Evolutionary conservation across 2,113 vertebrate genomes (phyloP).

Genomic region (Leiothrix lutea): DNA sequence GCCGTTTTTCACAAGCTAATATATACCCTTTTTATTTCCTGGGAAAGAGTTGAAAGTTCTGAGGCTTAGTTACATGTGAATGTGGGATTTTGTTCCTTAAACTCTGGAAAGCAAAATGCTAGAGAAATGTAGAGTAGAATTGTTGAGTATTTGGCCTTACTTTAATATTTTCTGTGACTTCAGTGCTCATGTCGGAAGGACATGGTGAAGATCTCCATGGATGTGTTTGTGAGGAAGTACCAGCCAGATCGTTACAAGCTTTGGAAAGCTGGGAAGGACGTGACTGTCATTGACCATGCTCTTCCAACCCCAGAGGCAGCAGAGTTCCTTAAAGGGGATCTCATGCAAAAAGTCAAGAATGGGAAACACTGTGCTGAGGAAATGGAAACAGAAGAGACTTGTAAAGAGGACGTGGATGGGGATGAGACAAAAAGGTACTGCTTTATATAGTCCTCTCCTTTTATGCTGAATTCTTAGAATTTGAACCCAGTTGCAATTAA

Average conservation of each 20-base stretch:
- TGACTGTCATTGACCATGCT: slow-evolving; percentile 85
- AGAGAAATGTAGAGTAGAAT: neutral
- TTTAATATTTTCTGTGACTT: neutral
- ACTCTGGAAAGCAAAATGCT: neutral
- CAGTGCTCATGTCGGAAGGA: slow-evolving; percentile 97
- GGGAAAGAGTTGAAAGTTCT: neutral
- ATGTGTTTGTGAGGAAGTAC: slow-evolving; percentile 93
- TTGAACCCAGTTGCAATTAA: neutral
- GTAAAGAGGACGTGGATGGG: slow-evolving; percentile 8
- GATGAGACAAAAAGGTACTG: slow-evolving; percentile 69
- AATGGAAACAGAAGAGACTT: slow-evolving; percentile 25
- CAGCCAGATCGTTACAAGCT: slow-evolving; percentile 94
- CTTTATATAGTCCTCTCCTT: neutral
- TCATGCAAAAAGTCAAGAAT: slow-evolving; percentile 59
- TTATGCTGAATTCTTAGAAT: neutral
- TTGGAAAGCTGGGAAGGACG: slow-evolving; percentile 93
- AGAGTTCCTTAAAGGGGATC: slow-evolving; percentile 79
- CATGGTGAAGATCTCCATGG: slow-evolving; percentile 99
- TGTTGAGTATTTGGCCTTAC: neutral
- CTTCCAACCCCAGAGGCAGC: slow-evolving; percentile 87
- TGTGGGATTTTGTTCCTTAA: neutral
- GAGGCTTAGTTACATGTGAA: neutral
- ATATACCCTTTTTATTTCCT: neutral
- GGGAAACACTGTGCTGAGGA: slow-evolving; percentile 67
- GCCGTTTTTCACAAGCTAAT: neutral